Base-by-base conservation (phyloP, 2,888 invertebrate genomes). In the Smittia sp. region DNA sequence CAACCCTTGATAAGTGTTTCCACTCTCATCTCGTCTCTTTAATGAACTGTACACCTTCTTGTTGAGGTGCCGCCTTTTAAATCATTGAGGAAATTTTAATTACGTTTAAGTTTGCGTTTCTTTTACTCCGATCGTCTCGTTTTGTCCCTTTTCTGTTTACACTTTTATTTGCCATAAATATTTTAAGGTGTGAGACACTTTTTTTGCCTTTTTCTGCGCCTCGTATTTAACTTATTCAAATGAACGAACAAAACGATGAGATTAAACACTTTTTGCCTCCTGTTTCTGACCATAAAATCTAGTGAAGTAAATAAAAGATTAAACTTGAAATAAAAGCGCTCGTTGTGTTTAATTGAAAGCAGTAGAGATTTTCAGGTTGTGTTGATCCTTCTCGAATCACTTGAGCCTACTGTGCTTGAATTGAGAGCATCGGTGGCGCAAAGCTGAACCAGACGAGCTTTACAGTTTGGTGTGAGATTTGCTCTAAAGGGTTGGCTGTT, bases 91-190 rank as follows among this genome's bases (percentile, higher is more conserved):
- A 63, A 63, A 27, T 38, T 66, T 66, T 66, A 66, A 66, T 66
- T 38, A 25, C 66, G 39, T 66, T 65, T 63, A 63, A 27, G 63
- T 25, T 63, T 27, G 63, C 63, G 27, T 63, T 63, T 63, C 15
- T 25, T n/a, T 63, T 58, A n/a, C 25, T n/a, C 63, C 20, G 4
- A 13, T 39, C 20, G 27, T 18, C 20, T 18, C 39, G 15, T 66
- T 66, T 27, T 39, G 20, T 38, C 66, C 20, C 15, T 39, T 66
- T 66, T 32, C 15, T n/a, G 7, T 25, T 24, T 24, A 11, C 9
- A 18, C 9, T 20, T 39, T 39, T 66, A 24, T 66, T 38, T 66
- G 66, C 66, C 66, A 66, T 66, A 66, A 66, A 66, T 39, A 39
- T 66, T 66, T 66, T 18, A 39, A 20, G 38, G 39, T 38, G 27